Evolutionary conservation across 2,113 vertebrate genomes (phyloP), one percentile per base, ranked within the genome.

Genomic region (Coptodon bakossiorum): DNA sequence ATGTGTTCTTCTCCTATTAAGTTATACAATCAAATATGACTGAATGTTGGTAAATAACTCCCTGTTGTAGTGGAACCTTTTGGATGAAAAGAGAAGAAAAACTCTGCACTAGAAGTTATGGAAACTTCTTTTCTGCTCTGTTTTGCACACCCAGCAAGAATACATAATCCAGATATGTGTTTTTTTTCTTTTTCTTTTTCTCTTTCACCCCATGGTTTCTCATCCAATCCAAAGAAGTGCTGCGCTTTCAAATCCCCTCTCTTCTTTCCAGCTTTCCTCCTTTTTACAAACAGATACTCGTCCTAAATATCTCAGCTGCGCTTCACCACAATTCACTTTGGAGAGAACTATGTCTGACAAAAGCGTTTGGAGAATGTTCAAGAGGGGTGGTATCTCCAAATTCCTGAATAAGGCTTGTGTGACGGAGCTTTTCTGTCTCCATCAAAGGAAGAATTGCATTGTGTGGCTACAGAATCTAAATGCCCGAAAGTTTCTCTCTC

Each of bases 111-210:
- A 19, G 66, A 91, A 93, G 61, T 90, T 84, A 13, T 13, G 43
- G 43, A 89, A 93, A 91, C 68, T 80, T 83, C 24, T 84, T 80
- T 88, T 38, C 73, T 66, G 80, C 78, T 86, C 48, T 59, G 81
- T 94, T 93, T 91, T 95, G 94, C 93, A 82, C 87, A 91, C 83
- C n/a, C 89, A 91, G 94, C 92, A 91, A 87, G 91, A 95, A 94
- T 86, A 82, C 34, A 40, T 90, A 92, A 93, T 93, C 92, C 93
- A 80, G 40, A 87, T 79, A 92, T 90, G 80, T 86, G 13, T 89
- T 86, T 76, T 63, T 81, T 63, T 81, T 78, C 14, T 59, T 53
- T 31, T 52, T 48, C 66, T 76, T 36, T 68, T 40, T 71, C 59
- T 19, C 12, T 87, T 86, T 88, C 86, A 85, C 86, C 45, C 79